Evolutionary conservation across 2,797 vertebrate species (phyloP), one percentile per base, ranked within the genome.

Genomic region (Gephyroberyx darwinii): DNA sequence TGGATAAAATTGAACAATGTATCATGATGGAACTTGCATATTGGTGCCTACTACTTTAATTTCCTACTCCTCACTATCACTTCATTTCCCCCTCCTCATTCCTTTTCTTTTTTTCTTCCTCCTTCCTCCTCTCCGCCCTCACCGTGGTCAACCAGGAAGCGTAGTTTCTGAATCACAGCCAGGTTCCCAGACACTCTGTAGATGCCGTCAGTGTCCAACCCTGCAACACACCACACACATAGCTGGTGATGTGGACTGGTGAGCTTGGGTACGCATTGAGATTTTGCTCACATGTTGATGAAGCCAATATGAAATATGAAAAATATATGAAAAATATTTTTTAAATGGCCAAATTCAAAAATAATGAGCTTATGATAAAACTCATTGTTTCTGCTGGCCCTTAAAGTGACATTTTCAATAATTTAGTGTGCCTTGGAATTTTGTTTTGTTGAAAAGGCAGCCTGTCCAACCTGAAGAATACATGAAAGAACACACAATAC

Each of bases 141-240:
- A 98, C 97, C 96, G 47, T 95, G 95, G 87, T 98, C 94, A 69
- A 98, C 96, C n/a, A 94, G 80, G 77, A 95, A 97, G 54, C 96
- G 95, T 30, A 98, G 93, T 83, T 98, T 98, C 92, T 98, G 96
- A 84, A 98, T 96, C 70, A 95, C 90, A 0, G 96, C 95, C 84
- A 98, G 87, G 88, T 97, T 98, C 66, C 97, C 96, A 0, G 94
- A 97, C 5, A 98, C 96, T 68, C 97, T 92, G 92, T 98, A 98
- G 89, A 98, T 95, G 20, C 97, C 96, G 8, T 98, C 97, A 2
- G 93, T 92, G 1, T 96, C 95, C 82, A 98, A 89, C 14, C 97
- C 97, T 98, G 88, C 57, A 78, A 88, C 55, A 75, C 4, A 69
- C 43, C 51, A 66, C 55, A 75, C 7, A 78, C 2, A 74, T 5